These are phyloP conservation scores for Phytoseiulus persimilis DNA, from an alignment of 2,888 invertebrate genomes.

Conservation along the genomic window DNA sequence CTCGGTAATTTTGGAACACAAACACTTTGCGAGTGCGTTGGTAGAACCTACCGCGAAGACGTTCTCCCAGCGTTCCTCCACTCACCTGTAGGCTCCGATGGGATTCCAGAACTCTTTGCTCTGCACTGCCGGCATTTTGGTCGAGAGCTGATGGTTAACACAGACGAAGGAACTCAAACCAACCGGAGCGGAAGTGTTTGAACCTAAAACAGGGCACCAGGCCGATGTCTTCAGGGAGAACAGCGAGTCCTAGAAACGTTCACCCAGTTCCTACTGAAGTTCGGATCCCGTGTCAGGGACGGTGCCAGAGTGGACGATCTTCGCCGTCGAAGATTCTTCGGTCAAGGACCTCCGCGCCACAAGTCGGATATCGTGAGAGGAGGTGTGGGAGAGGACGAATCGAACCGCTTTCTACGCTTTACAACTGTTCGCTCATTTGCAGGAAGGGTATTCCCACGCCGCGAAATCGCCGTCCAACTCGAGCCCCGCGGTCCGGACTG, in stretches of 20 bases:
- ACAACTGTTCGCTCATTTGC: not conserved
- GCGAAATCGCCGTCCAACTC: too few species aligned
- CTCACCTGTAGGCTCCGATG: constrained; percentile 23
- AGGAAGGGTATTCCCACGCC: too few species aligned
- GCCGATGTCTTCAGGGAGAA: not conserved
- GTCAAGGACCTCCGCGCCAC: not conserved
- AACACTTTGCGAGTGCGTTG: too few species aligned
- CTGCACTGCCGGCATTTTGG: constrained; percentile 6
- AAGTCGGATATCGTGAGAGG: not conserved
- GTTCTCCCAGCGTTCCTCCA: not conserved
- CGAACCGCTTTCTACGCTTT: not conserved
- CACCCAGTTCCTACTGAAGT: not conserved
- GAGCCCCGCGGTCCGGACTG: too few species aligned
- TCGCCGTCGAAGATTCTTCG: not conserved
- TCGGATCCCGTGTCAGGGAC: constrained; percentile 5
- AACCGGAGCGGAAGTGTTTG: not conserved
- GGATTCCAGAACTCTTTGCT: constrained; percentile 18
- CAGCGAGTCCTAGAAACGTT: not conserved
- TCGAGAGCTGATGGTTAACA: too few species aligned
- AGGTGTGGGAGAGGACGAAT: not conserved
- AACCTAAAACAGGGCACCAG: not conserved
- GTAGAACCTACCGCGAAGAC: too few species aligned
- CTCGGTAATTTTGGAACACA: too few species aligned
- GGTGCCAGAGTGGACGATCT: not conserved
- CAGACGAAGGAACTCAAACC: not conserved